These are phyloP conservation scores for Metalampra italica DNA, from an alignment of 2,888 invertebrate genomes.

Conservation along the genomic window DNA sequence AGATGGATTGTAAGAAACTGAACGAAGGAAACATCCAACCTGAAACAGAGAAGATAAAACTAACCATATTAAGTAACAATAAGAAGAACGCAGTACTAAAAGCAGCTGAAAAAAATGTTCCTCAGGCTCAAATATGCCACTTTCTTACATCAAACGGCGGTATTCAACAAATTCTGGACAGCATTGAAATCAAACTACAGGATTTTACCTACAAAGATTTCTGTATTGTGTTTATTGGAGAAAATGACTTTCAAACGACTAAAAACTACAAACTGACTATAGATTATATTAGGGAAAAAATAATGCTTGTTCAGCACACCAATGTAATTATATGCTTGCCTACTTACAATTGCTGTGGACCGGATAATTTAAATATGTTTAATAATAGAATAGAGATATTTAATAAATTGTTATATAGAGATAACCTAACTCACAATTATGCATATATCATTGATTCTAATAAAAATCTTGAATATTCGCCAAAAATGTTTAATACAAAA, in stretches of 20 bases:
- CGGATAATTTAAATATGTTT: slow-evolving; percentile 2
- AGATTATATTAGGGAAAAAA: neutral
- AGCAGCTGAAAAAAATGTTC: neutral
- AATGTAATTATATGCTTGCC: slow-evolving; percentile 8
- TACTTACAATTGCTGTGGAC: slow-evolving; percentile 4
- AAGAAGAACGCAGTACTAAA: no score
- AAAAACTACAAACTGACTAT: neutral
- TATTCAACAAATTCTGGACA: neutral
- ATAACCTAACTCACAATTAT: slow-evolving; percentile 5
- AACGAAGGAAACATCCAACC: no score
- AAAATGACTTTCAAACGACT: neutral
- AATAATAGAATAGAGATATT: slow-evolving; percentile 12
- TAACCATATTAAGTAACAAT: no score
- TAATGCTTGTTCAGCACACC: neutral
- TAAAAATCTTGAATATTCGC: neutral
- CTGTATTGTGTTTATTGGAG: neutral
- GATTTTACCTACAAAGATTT: neutral
- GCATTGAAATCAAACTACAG: neutral
- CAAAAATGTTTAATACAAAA: no score
- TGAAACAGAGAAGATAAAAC: no score
- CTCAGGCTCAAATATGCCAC: neutral
- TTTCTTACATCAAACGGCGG: neutral
- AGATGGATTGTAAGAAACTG: no score
- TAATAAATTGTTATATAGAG: slow-evolving; percentile 10
- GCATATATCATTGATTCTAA: slow-evolving; percentile 11